Base-by-base conservation (phyloP, 64 coral and sea anemone species). In the Montipora capricornis region DNA sequence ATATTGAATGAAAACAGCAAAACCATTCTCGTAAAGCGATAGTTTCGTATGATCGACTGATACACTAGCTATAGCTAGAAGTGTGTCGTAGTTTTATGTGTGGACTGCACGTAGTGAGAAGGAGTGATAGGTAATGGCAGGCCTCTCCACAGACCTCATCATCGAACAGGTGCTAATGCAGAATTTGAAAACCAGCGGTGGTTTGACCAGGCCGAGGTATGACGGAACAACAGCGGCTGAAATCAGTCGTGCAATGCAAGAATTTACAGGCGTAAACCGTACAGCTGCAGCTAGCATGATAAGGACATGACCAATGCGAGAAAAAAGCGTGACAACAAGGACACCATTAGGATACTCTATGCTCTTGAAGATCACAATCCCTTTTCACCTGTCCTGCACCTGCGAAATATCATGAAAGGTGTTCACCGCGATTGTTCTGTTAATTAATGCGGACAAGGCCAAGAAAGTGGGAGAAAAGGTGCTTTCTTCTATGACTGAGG, bases 261-360 rank as follows among this genome's bases (percentile, higher is more conserved):
- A 86, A 44, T 74, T 93, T 3, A 87, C 82, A 20, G 73, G 80
- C 4, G 82, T 87, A 11, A 13, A 49, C 6, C 29, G 29, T 89
- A 76, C 52, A 87, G 87, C 58, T 57, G 73, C 3, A 44, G 91
- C 3, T 73, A 93, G 75, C 82, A 93, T 70, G 79, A 93, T 46
- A 93, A 93, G 62, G 91, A 93, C 59, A 87, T 87, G 82, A 26
- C 82, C 46, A 53, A 1, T 17, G 49, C 91, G 59, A 87, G 82
- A 93, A 20, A 76, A 76, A 29, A 22, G 55, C 80, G 82, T 20
- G 50, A 87, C 49, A 12, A 45, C 64, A 79, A 88, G 44, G 84
- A 88, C 44, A 93, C 84, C 15, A 13, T 88, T 10, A 88, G 26
- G 17, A 46, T 68, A 13, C 16, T 88, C 16, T 16, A 12, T 15